Conservation (phyloP, 2,888 invertebrate species). For the Apamea anceps region DNA sequence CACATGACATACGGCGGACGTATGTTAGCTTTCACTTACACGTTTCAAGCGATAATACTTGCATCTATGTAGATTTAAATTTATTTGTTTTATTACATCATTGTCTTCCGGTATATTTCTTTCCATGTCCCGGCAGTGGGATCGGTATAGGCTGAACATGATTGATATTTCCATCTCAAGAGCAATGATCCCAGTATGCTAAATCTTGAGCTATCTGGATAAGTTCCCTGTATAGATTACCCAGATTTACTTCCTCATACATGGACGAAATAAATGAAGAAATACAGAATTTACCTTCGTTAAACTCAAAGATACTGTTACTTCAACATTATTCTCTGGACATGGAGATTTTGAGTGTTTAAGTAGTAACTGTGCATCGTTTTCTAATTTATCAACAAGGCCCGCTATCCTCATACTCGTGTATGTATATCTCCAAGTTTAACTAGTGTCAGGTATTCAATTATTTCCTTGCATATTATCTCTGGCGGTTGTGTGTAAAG, state of each 20-base stretch:
- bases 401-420: neutral
- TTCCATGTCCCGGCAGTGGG: neutral
- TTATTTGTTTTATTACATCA: neutral
- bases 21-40: conserved; percentile 52
- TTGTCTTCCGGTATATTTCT: neutral
- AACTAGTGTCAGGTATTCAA: conserved; percentile 4
- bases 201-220: neutral
- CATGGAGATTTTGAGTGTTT: neutral
- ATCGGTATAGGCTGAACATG: neutral
- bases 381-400: neutral
- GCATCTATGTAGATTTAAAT: neutral
- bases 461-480: conserved; percentile 25
- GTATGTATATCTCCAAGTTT: neutral
- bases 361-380: neutral
- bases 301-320: neutral
- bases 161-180: neutral
- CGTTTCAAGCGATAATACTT: conserved; percentile 4
- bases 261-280: neutral
- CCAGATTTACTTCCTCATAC: neutral
- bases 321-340: neutral
- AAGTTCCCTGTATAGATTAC: neutral
- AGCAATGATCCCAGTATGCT: neutral
- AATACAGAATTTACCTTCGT: neutral
- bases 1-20: conserved; percentile 32
- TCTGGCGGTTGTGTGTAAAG: neutral